These are phyloP conservation scores for Pristis pectinata DNA, from an alignment of 2,797 vertebrate species.

Conservation along the genomic window DNA sequence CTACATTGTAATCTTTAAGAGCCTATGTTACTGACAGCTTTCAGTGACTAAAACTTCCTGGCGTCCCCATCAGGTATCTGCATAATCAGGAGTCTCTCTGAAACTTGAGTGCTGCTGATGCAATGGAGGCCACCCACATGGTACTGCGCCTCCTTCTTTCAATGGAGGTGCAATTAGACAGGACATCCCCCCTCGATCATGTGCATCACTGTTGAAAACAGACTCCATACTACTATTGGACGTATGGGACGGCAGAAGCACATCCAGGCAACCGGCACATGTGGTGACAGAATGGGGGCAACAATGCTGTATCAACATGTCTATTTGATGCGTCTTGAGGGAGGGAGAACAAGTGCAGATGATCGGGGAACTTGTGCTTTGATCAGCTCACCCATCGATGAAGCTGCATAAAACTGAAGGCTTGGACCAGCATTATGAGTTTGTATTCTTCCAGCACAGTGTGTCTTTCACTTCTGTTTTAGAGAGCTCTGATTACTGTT, in stretches of 20 bases:
- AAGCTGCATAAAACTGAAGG: not conserved
- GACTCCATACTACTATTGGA: not conserved
- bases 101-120: not conserved
- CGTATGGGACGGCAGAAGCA: not conserved
- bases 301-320: not conserved
- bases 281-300: not conserved
- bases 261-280: not conserved
- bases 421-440: not conserved
- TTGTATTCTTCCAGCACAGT: not conserved
- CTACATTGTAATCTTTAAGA: not conserved
- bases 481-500: not conserved
- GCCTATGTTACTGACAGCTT: not conserved
- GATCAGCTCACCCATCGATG: not conserved
- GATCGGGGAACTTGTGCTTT: not conserved
- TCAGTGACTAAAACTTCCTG: not conserved
- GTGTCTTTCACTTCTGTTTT: not conserved
- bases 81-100: not conserved
- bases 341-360: not conserved
- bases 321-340: too few relatives aligned
- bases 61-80: not conserved
- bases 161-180: not conserved
- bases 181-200: not conserved
- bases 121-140: not conserved
- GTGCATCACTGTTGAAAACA: not conserved
- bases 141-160: not conserved